A percentile compares a stretch with the other conserved stretches of the same genome.
Evolutionary conservation across 2,888 invertebrate species (phyloP).

Genomic region (Heteromyza rotundicornis): DNA sequence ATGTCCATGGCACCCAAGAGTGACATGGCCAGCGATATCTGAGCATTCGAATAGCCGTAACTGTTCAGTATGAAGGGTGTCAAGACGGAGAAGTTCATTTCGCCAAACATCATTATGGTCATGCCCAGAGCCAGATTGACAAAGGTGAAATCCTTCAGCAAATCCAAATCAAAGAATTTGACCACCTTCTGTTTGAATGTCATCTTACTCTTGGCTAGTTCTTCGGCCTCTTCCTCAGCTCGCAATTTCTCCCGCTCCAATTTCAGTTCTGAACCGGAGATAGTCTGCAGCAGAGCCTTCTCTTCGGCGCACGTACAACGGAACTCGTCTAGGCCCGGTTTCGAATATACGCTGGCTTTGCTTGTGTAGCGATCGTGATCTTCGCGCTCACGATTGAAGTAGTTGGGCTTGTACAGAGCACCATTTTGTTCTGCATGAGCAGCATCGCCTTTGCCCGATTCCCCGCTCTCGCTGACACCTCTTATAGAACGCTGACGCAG

Average conservation of each 20-base stretch:
- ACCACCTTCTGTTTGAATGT: slow-evolving; percentile 67
- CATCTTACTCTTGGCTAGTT: slow-evolving; percentile 52
- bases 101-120: slow-evolving; percentile 75
- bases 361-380: slow-evolving; percentile 55
- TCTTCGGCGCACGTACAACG: slow-evolving; percentile 57
- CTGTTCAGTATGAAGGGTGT: slow-evolving; percentile 76
- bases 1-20: slow-evolving; percentile 72
- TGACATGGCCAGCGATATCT: slow-evolving; percentile 75
- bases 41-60: slow-evolving; percentile 65
- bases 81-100: slow-evolving; percentile 75
- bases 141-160: slow-evolving; percentile 72
- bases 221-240: slow-evolving; percentile 50
- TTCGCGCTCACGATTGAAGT: slow-evolving; percentile 69
- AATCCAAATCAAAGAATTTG: slow-evolving; percentile 74
- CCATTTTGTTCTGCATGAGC: slow-evolving; percentile 15
- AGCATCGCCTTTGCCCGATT: slow-evolving; percentile 35
- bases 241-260: slow-evolving; percentile 29
- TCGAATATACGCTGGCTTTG: slow-evolving; percentile 52
- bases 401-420: slow-evolving; percentile 60
- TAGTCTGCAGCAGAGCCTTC: slow-evolving; percentile 47
- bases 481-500: slow-evolving; percentile 41
- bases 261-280: slow-evolving; percentile 35
- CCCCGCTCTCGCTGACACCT: no score
- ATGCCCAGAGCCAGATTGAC: slow-evolving; percentile 75
- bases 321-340: slow-evolving; percentile 35